Evolutionary conservation across 2,888 invertebrate species (phyloP).

Genomic region (Deilephila porcellus): DNA sequence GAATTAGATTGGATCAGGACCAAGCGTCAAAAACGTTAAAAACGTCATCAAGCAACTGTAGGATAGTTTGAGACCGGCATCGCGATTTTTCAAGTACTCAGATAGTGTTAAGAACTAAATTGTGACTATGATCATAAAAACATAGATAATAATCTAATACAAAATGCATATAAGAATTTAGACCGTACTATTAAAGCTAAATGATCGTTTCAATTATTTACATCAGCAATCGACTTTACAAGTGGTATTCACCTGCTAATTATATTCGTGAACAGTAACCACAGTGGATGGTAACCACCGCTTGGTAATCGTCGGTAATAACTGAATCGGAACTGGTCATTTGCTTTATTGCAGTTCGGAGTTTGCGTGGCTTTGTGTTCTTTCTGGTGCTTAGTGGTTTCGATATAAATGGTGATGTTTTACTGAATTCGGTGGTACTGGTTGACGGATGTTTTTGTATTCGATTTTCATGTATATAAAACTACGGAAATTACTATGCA

Average conservation of each 20-base stretch:
- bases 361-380: neutral
- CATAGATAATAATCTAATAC: neutral
- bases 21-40: too few species aligned
- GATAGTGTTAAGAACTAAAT: too few species aligned
- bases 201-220: neutral
- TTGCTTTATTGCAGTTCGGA: neutral
- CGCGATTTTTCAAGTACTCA: too few species aligned
- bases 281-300: neutral
- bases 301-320: constrained; percentile 14
- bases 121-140: too few species aligned
- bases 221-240: constrained; percentile 1
- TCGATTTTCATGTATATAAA: too few species aligned
- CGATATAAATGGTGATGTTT: too few species aligned
- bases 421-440: too few species aligned
- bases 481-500: too few species aligned
- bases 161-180: neutral
- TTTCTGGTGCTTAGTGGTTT: neutral
- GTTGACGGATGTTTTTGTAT: too few species aligned
- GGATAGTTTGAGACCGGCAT: too few species aligned
- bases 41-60: too few species aligned
- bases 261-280: neutral
- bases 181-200: neutral
- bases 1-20: too few species aligned
- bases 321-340: neutral
- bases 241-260: neutral